These are phyloP conservation scores for Dryobotodes eremita DNA, from an alignment of 2,888 invertebrate genomes.

Conservation along the genomic window DNA sequence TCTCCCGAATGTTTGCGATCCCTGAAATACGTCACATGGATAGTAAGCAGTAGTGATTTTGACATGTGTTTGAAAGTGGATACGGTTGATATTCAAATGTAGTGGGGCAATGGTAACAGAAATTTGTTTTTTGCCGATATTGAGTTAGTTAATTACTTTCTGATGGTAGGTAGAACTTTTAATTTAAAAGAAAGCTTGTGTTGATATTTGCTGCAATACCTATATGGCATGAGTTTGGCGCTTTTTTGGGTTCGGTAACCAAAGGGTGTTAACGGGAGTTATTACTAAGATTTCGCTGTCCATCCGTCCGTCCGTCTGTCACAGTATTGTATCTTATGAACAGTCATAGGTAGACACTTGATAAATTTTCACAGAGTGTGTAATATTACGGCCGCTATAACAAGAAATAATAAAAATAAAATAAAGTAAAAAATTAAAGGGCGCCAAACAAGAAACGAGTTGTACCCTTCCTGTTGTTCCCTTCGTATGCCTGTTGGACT, in stretches of 20 bases:
- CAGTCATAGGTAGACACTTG: background rate
- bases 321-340: background rate
- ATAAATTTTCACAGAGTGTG: background rate
- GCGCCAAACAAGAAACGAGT: background rate
- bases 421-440: too few species aligned
- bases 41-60: slow-evolving; percentile 8
- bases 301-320: background rate
- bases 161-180: slow-evolving; percentile 27
- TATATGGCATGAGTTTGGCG: background rate
- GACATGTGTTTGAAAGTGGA: accelerated
- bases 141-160: slow-evolving; percentile 52
- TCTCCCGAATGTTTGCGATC: slow-evolving; percentile 16
- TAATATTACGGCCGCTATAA: background rate
- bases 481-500: background rate
- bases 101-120: background rate
- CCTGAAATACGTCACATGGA: slow-evolving; percentile 2
- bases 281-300: background rate
- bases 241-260: background rate
- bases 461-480: too few species aligned
- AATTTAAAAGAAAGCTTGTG: slow-evolving; percentile 31
- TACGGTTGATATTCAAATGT: slow-evolving; percentile 16
- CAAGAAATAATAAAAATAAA: background rate
- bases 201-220: slow-evolving; percentile 16
- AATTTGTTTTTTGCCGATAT: slow-evolving; percentile 46
- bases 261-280: background rate